Percentiles rank a stretch among this genome's conserved stretches.
phyloP scores from a whole-genome alignment of 37 sponge, comb jelly and placozoan species.

The Theonella swinhoei region DNA sequence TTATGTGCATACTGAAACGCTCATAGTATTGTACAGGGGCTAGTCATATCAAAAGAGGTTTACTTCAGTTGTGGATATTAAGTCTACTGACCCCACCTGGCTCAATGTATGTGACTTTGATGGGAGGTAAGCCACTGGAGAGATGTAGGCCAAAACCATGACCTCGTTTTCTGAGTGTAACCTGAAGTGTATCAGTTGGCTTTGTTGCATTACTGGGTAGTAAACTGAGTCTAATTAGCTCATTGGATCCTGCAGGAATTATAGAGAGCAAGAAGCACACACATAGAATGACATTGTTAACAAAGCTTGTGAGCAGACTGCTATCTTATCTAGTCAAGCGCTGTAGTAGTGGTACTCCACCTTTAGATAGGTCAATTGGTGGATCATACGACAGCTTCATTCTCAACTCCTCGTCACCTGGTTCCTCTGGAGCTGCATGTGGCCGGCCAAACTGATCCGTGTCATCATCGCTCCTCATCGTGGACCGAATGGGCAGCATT shows the following conservation, averaged over 20 bases:
- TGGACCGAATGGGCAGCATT: neutral
- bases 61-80: no score
- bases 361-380: neutral
- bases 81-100: no score
- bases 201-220: neutral
- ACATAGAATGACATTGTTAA: neutral
- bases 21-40: no score
- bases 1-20: neutral
- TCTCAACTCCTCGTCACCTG: neutral
- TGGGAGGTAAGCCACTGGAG: constrained; percentile 48
- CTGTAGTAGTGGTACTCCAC: no score
- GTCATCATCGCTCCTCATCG: neutral
- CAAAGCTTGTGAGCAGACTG: no score
- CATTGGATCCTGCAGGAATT: neutral
- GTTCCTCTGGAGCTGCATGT: neutral
- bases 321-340: no score
- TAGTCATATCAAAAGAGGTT: no score
- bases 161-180: neutral
- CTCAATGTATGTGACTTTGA: constrained; percentile 31
- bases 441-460: neutral
- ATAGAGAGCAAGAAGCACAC: neutral
- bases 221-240: neutral
- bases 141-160: constrained; percentile 37
- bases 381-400: neutral
- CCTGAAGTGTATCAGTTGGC: neutral